Conservation (phyloP, 2,888 invertebrate species). For the Nemotelus nigrinus region DNA sequence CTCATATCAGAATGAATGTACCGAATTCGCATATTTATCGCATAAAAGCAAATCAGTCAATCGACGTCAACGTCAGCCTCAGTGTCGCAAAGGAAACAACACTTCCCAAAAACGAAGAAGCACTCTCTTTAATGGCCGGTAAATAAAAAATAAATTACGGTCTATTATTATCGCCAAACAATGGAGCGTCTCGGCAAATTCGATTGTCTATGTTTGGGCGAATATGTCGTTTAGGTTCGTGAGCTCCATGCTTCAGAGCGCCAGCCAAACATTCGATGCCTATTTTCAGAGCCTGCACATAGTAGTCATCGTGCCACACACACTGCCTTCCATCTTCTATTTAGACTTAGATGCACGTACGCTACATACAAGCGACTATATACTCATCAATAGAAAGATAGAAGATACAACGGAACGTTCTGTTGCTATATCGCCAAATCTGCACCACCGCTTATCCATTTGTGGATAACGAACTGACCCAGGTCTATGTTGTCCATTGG, state of each 20-base stretch:
- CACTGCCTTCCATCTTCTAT: constrained; percentile 11
- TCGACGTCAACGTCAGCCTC: not conserved
- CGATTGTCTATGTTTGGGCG: constrained; percentile 16
- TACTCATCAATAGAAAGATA: not conserved
- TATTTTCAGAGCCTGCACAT: constrained; percentile 16
- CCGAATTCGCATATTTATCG: constrained; percentile 6
- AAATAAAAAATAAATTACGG: constrained; percentile 35
- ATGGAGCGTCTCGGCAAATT: constrained; percentile 16
- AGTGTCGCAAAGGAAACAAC: constrained; percentile 4
- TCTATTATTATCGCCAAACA: constrained; percentile 28
- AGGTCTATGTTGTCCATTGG: constrained; percentile 13
- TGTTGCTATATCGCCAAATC: not conserved
- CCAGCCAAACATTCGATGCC: not conserved
- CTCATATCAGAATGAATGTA: constrained; percentile 10
- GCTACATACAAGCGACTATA: not conserved
- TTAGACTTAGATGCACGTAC: not conserved
- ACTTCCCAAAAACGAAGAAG: constrained; percentile 10
- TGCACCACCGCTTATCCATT: constrained; percentile 5
- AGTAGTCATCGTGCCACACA: constrained; percentile 6
- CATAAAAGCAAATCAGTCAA: not conserved
- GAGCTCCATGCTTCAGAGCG: not conserved
- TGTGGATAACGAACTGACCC: constrained; percentile 23
- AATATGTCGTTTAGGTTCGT: constrained; percentile 14
- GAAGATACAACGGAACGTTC: not conserved
- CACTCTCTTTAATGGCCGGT: constrained; percentile 18